Conservation (phyloP, 2,113 vertebrate genomes). For the Alaudala cheleensis region DNA sequence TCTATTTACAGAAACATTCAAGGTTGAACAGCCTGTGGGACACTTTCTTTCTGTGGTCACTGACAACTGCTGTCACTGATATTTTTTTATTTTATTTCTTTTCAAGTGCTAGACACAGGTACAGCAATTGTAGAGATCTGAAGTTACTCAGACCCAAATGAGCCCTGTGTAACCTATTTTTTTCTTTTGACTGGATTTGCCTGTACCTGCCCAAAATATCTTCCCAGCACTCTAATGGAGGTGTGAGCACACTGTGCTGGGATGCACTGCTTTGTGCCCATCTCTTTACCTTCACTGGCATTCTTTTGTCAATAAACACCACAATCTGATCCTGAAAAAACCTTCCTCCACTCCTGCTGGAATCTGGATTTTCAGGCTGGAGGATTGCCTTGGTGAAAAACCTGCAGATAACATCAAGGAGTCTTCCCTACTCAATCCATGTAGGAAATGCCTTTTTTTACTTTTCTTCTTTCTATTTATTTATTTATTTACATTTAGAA, state of each 20-base stretch:
- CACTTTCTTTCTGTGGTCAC: background rate
- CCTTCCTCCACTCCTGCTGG: background rate
- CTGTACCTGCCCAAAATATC: background rate
- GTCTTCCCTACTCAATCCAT: background rate
- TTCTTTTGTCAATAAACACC: background rate
- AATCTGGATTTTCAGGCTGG: slow-evolving; percentile 27
- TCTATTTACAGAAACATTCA: background rate
- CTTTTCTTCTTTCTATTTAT: rapidly evolving
- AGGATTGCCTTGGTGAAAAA: background rate
- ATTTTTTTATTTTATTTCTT: background rate
- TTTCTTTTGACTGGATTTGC: background rate
- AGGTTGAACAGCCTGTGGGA: background rate
- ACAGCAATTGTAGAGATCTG: background rate
- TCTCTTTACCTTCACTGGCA: background rate
- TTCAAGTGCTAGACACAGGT: background rate
- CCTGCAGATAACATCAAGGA: background rate
- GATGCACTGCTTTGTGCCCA: background rate
- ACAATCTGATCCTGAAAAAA: background rate
- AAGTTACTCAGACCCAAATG: background rate
- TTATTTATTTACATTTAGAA: background rate
- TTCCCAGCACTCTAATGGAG: background rate
- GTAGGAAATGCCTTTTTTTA: background rate
- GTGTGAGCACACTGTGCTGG: background rate
- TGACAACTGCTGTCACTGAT: background rate
- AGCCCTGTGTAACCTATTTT: background rate